Conservation (phyloP, 1,140 invertebrate genomes). For the Ericerus pela region DNA sequence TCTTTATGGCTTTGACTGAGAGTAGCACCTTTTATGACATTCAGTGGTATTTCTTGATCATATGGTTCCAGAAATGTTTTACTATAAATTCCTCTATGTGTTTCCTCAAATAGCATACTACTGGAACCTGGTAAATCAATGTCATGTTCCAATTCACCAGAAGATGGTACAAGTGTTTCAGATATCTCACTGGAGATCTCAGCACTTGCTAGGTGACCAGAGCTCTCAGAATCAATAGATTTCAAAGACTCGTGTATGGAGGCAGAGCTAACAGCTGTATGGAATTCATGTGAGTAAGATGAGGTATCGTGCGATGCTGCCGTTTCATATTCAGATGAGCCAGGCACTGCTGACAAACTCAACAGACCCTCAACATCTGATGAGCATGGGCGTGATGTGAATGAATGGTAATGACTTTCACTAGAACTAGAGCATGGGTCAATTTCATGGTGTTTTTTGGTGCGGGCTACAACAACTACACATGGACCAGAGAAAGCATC, state of each 20-base stretch:
- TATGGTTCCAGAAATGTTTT: slow-evolving; percentile 35
- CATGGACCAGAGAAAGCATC: slow-evolving; percentile 3
- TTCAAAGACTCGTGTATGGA: slow-evolving; percentile 78
- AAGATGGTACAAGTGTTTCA: slow-evolving; percentile 72
- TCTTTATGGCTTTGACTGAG: not conserved
- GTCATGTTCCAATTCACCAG: slow-evolving; percentile 35
- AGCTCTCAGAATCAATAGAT: slow-evolving; percentile 73
- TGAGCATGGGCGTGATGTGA: slow-evolving; percentile 64
- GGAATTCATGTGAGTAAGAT: slow-evolving; percentile 71
- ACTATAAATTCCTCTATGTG: not conserved
- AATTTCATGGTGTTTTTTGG: slow-evolving; percentile 32
- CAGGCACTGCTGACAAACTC: slow-evolving; percentile 35
- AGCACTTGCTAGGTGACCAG: slow-evolving; percentile 69
- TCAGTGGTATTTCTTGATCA: slow-evolving; percentile 35
- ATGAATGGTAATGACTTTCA: slow-evolving; percentile 76
- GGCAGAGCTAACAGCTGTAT: slow-evolving; percentile 63
- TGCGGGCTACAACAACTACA: too few species aligned
- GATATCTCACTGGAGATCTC: slow-evolving; percentile 73
- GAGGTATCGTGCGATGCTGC: slow-evolving; percentile 59
- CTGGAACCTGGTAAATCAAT: slow-evolving; percentile 25
- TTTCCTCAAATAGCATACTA: slow-evolving; percentile 23
- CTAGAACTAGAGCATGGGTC: slow-evolving; percentile 73
- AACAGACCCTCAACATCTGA: slow-evolving; percentile 68
- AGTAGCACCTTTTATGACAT: slow-evolving; percentile 29
- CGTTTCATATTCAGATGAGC: slow-evolving; percentile 76